Evolutionary conservation across 1,140 invertebrate species (phyloP).

Genomic region (Aphaenogaster ashmeadi): DNA sequence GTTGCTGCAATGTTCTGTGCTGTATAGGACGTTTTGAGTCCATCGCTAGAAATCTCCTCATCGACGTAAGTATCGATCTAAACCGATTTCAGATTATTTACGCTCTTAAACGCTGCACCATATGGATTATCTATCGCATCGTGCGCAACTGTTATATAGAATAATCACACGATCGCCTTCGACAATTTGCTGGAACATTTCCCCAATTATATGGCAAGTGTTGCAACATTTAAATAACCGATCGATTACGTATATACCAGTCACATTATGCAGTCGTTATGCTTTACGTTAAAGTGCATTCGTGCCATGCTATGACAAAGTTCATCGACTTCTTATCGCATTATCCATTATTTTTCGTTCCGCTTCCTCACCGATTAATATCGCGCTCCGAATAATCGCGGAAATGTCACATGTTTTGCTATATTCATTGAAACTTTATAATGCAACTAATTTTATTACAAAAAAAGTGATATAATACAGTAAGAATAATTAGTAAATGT

Average conservation of each 20-base stretch:
- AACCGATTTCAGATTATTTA: slow-evolving; percentile 25
- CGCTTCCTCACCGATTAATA: neutral
- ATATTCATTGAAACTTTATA: neutral
- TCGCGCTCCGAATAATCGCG: neutral
- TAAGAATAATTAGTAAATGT: no score
- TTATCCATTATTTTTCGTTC: slow-evolving; percentile 14
- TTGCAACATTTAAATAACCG: slow-evolving; percentile 55
- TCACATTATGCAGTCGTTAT: slow-evolving; percentile 25
- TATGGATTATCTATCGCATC: slow-evolving; percentile 23
- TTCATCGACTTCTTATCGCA: slow-evolving; percentile 12
- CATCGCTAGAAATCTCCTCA: neutral
- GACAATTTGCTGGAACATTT: slow-evolving; percentile 35
- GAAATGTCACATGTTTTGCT: neutral
- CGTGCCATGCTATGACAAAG: neutral
- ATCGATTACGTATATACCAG: slow-evolving; percentile 47
- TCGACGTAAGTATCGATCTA: neutral
- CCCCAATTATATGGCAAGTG: slow-evolving; percentile 51
- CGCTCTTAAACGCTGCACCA: neutral
- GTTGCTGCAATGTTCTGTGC: no score
- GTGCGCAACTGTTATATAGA: neutral
- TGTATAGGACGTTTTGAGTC: neutral
- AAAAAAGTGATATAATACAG: no score
- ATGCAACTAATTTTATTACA: neutral
- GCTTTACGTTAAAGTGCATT: slow-evolving; percentile 22
- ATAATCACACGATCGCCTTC: slow-evolving; percentile 41